A percentile compares a stretch with the other conserved stretches of the same genome.
Evolutionary conservation across 2,888 invertebrate genomes (phyloP).

Genomic region (Harmothoe impar): DNA sequence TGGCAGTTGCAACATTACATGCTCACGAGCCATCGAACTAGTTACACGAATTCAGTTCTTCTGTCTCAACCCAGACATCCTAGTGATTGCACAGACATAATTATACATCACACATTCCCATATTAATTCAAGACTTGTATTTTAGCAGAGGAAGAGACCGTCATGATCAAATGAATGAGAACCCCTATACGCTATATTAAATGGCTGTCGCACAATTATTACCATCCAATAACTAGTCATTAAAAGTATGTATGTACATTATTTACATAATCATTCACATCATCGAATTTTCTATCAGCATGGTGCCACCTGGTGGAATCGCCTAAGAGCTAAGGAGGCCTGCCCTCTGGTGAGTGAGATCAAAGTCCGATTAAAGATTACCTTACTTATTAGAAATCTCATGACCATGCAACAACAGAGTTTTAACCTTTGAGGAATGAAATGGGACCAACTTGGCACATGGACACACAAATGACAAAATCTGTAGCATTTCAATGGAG

Average conservation of each 20-base stretch:
- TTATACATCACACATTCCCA: slow-evolving; percentile 4
- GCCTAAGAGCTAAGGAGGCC: neutral
- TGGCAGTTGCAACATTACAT: slow-evolving; percentile 48
- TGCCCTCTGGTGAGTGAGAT: slow-evolving; percentile 34
- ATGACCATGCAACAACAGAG: slow-evolving; percentile 2
- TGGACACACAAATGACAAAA: neutral
- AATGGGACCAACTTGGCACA: slow-evolving; percentile 10
- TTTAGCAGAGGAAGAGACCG: slow-evolving; percentile 1
- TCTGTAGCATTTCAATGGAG: neutral
- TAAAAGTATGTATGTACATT: slow-evolving; percentile 47
- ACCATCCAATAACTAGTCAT: slow-evolving; percentile 12
- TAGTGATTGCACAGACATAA: neutral
- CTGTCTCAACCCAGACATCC: neutral
- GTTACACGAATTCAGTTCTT: neutral
- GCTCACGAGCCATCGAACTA: neutral
- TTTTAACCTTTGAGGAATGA: neutral
- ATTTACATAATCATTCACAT: slow-evolving; percentile 35
- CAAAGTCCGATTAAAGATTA: slow-evolving; percentile 27
- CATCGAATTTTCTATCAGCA: neutral
- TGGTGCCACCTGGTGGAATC: neutral
- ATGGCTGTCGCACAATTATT: neutral
- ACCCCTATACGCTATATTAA: neutral
- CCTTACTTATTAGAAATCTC: neutral
- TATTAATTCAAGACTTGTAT: neutral
- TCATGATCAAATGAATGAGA: neutral